Evolutionary conservation across 2,113 vertebrate species (phyloP).

Genomic region (Peromyscus polionotus): DNA sequence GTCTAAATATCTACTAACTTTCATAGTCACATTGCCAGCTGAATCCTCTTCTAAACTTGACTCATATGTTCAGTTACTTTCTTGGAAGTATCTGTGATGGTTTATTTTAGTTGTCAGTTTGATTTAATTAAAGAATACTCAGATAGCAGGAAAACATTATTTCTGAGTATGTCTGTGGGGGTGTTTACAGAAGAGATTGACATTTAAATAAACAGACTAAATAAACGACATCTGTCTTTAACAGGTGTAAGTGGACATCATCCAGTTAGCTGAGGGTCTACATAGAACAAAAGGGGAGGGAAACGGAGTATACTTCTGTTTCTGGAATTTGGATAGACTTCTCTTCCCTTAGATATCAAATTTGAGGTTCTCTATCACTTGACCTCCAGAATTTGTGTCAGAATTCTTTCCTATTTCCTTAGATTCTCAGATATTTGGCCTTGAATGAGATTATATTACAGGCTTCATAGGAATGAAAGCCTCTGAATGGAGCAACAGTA

Average conservation of each 20-base stretch:
- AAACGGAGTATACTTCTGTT: not conserved
- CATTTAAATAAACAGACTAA: not conserved
- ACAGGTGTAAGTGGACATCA: not conserved
- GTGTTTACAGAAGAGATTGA: not conserved
- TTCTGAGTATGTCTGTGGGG: not conserved
- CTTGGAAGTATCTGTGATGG: not conserved
- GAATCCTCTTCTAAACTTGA: not conserved
- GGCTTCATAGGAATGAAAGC: too few species aligned
- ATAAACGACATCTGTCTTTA: not conserved
- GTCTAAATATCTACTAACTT: not conserved
- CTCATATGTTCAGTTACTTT: conserved; percentile 4
- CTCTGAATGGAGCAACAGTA: not conserved
- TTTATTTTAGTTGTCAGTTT: conserved; percentile 11
- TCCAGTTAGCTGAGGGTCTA: not conserved
- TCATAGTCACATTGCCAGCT: not conserved
- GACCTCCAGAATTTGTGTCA: not conserved
- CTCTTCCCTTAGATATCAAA: not conserved
- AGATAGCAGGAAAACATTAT: not conserved
- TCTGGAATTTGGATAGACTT: not conserved
- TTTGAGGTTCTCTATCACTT: not conserved
- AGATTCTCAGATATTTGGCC: not conserved
- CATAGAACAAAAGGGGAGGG: not conserved
- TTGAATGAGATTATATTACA: not conserved
- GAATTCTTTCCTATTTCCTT: not conserved
- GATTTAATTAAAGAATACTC: not conserved